These are phyloP conservation scores for Hippocampus comes DNA, from an alignment of 2,113 vertebrate species.

Conservation along the genomic window DNA sequence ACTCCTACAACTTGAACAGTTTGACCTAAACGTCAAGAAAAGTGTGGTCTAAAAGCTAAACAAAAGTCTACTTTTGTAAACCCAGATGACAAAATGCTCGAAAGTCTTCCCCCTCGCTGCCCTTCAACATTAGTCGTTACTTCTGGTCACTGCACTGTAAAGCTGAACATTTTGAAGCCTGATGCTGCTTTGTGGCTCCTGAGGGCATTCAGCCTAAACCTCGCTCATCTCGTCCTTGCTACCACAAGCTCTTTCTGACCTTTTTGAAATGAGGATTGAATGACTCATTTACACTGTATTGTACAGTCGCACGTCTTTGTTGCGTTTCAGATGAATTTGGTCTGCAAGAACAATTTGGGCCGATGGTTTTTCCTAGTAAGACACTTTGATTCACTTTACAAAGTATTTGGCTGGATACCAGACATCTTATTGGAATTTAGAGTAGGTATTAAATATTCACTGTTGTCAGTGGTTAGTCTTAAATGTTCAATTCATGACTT, in stretches of 20 bases:
- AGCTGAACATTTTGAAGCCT: constrained; percentile 2
- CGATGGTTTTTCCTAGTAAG: not conserved
- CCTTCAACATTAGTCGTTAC: not conserved
- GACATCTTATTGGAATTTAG: not conserved
- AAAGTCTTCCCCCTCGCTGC: not conserved
- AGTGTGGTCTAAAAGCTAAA: not conserved
- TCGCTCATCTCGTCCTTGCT: not conserved
- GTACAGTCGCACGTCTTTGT: not conserved
- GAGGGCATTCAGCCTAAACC: not conserved
- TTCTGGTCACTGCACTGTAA: constrained; percentile 5
- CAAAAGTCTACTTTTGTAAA: not conserved
- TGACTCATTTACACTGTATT: not conserved
- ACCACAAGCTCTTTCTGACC: not conserved
- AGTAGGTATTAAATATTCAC: not conserved
- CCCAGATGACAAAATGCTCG: not conserved
- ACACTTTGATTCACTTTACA: not conserved
- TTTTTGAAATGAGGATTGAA: not conserved
- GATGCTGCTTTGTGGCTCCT: not conserved
- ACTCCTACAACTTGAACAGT: not conserved
- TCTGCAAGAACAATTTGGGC: not conserved
- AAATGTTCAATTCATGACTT: not conserved
- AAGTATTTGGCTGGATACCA: not conserved
- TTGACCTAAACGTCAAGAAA: not conserved
- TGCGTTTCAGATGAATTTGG: not conserved
- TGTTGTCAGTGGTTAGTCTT: not conserved